These are phyloP conservation scores for Tichodroma muraria DNA, from an alignment of 2,113 vertebrate species.

Conservation along the genomic window DNA sequence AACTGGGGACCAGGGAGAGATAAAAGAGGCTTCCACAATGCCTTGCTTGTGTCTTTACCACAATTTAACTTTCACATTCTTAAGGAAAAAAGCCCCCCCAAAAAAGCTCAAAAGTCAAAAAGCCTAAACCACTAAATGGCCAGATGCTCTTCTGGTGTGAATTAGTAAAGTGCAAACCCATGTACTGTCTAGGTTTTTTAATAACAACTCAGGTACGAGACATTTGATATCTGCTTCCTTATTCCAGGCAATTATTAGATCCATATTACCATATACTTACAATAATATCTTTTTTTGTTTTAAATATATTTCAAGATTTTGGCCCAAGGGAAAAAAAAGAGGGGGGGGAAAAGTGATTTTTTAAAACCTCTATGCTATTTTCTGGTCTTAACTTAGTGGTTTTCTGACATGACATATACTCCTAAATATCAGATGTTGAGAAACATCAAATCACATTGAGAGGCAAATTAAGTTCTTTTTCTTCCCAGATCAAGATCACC, in stretches of 20 bases:
- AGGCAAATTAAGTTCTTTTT: background rate
- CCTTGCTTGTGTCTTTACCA: background rate
- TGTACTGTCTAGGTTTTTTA: background rate
- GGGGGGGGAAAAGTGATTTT: accelerated
- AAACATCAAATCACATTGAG: background rate
- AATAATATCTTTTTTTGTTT: background rate
- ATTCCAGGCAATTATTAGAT: background rate
- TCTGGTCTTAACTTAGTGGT: background rate
- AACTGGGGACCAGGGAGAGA: background rate
- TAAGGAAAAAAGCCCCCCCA: background rate
- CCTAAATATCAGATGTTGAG: background rate
- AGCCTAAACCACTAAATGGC: background rate
- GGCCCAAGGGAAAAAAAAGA: background rate
- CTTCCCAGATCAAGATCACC: background rate
- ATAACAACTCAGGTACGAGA: background rate
- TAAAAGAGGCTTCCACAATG: background rate
- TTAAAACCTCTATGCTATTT: background rate
- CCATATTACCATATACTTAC: background rate
- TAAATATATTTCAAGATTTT: background rate
- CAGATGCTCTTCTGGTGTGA: background rate
- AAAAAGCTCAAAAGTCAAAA: background rate
- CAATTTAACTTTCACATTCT: background rate
- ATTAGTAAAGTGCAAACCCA: background rate
- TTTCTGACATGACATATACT: background rate
- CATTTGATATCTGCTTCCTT: background rate